Conservation (phyloP, 1,140 invertebrate genomes). For the Temnothorax longispinosus region DNA sequence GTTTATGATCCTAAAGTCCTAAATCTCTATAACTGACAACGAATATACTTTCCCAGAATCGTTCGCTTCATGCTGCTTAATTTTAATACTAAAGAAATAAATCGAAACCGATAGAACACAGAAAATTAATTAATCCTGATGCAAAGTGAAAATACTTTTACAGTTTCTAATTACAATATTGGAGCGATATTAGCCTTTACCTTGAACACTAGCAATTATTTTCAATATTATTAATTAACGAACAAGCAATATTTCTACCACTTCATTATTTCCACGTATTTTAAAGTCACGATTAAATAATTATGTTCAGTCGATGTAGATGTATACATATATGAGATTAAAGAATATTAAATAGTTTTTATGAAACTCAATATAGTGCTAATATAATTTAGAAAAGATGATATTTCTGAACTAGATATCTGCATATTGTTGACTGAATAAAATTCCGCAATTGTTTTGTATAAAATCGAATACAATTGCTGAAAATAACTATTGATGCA, state of each 20-base stretch:
- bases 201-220: background rate
- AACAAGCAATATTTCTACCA: background rate
- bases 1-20: background rate
- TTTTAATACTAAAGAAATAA: constrained; percentile 27
- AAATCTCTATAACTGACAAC: background rate
- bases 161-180: constrained; percentile 31
- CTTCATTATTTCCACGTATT: background rate
- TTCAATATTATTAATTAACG: background rate
- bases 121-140: background rate
- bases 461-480: background rate
- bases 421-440: no score
- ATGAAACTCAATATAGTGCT: background rate
- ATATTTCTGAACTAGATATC: background rate
- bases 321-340: background rate
- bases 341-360: background rate
- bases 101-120: background rate
- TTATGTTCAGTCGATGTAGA: background rate
- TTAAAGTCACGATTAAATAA: background rate
- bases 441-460: background rate
- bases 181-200: background rate
- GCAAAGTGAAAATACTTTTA: constrained; percentile 5
- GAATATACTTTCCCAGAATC: background rate
- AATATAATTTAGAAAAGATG: background rate
- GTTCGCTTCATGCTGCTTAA: background rate
- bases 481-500: constrained; percentile 4